Evolutionary conservation across 1,140 invertebrate species (phyloP), one percentile per base, ranked within the genome.

Genomic region (Drosophila ohnishii): DNA sequence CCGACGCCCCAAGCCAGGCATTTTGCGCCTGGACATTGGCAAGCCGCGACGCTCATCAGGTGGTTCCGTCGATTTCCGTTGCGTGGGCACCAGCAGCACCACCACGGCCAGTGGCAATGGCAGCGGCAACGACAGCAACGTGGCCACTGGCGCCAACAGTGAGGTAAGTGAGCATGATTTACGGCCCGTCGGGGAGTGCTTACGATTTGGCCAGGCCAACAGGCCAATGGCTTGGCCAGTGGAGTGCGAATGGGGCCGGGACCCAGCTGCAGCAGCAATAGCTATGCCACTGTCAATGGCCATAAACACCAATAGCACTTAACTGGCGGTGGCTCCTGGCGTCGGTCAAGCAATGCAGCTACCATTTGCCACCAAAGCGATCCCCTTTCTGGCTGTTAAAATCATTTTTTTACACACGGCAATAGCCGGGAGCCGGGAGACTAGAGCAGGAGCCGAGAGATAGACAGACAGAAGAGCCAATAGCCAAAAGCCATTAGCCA

Each of bases 31-130:
- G 63, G 92, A 93, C 70, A 81, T 92, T 14, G 85, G 66, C 37
- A 92, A 92, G 50, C 92, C 92, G 22, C 81, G 92, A 67, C 88
- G 92, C 78, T 92, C 91, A 80, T 93, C 93, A 71, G 92, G 92
- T 74, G 92, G 92, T 86, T 93, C 92, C 48, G 92, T 93, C 16
- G 93, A 93, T 61, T 92, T 93, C 78, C 91, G 90, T 40, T 79
- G 65, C 75, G 83, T 69, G 57, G 66, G 42, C 28, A 37, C 42
- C 30, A 63, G 62, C 42, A 63, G 50, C 32, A 76, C n/a, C 30
- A 62, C 16, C 30, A 32, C 16, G 1, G 13, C 50, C 50, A 19
- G 11, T 11, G 32, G 50, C 30, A 19, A 34, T 22, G 50, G 64
- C 25, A 62, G 45, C 42, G 78, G 40, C 39, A 60, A 64, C 42